Percentiles rank a stretch among this genome's conserved stretches.
Conservation (phyloP, 2,797 vertebrate genomes). For the Eulemur albifrons region DNA sequence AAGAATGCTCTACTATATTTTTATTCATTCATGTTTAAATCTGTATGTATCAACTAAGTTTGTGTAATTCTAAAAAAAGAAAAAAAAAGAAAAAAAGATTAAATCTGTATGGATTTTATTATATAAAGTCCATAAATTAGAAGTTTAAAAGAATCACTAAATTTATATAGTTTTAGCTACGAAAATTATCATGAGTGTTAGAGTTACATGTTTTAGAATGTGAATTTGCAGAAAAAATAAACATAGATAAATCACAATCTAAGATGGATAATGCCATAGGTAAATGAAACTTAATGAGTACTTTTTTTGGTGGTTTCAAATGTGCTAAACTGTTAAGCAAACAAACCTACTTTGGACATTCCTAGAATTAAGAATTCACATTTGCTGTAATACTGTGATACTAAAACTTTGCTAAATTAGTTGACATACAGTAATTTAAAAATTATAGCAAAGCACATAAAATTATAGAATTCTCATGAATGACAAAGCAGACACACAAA, state of each 20-base stretch:
- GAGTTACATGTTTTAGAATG: not conserved
- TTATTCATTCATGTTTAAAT: conserved; percentile 12
- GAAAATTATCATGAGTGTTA: not conserved
- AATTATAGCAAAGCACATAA: not conserved
- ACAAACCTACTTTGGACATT: not conserved
- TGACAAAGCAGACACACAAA: not conserved
- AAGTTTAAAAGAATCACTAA: conserved; percentile 5
- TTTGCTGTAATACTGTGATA: not conserved
- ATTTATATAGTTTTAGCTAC: not conserved
- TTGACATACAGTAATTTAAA: not conserved
- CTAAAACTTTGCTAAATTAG: not conserved
- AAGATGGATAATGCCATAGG: not conserved
- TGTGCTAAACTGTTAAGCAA: not conserved
- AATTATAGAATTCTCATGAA: not conserved
- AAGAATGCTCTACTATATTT: not conserved
- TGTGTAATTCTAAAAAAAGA: too few species aligned
- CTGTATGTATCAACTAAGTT: too few species aligned
- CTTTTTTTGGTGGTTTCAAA: not conserved
- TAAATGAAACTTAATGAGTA: not conserved
- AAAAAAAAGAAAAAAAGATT: too few species aligned
- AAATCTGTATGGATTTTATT: not conserved
- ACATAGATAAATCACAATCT: not conserved
- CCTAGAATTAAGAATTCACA: conserved; percentile 1
- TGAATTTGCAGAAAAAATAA: not conserved
- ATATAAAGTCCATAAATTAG: conserved; percentile 27